A percentile compares a stretch with the other conserved stretches of the same genome.
phyloP scores from a whole-genome alignment of 2,797 vertebrate genomes.

The Menidia menidia region DNA sequence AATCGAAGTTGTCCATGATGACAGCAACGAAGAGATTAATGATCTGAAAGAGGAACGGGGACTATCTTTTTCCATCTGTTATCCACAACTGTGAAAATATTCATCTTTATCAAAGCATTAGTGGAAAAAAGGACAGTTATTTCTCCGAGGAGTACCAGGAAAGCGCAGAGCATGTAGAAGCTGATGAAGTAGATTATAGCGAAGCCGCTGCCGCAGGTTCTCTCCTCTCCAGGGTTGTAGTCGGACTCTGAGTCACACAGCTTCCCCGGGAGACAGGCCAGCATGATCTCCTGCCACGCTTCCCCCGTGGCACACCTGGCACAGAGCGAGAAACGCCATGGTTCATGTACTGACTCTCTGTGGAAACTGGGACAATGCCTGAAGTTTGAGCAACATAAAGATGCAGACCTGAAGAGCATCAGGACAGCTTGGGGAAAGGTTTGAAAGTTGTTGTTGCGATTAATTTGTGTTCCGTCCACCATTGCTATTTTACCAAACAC shows the following conservation, averaged over 20 bases:
- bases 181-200: constrained; percentile 98
- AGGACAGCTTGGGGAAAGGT: constrained; percentile 97
- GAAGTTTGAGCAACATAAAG: not conserved
- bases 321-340: not conserved
- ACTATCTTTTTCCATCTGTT: not conserved
- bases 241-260: constrained; percentile 94
- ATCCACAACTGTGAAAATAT: not conserved
- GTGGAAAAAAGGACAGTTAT: not conserved
- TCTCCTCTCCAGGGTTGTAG: constrained; percentile 91
- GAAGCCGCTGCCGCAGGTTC: constrained; percentile 93
- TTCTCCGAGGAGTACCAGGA: constrained; percentile 85
- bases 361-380: not conserved
- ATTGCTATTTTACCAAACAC: constrained; percentile 98
- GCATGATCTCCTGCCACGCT: constrained; percentile 98
- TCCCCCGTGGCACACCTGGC: constrained; percentile 96
- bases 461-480: constrained; percentile 96
- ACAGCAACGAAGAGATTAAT: constrained; percentile 99
- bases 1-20: constrained; percentile 99
- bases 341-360: not conserved
- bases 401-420: constrained; percentile 92
- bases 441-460: constrained; percentile 99
- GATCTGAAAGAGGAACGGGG: constrained; percentile 84
- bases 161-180: constrained; percentile 99
- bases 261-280: constrained; percentile 94
- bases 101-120: not conserved